phyloP scores from a whole-genome alignment of 2,888 invertebrate species.

The Diadromus collaris region DNA sequence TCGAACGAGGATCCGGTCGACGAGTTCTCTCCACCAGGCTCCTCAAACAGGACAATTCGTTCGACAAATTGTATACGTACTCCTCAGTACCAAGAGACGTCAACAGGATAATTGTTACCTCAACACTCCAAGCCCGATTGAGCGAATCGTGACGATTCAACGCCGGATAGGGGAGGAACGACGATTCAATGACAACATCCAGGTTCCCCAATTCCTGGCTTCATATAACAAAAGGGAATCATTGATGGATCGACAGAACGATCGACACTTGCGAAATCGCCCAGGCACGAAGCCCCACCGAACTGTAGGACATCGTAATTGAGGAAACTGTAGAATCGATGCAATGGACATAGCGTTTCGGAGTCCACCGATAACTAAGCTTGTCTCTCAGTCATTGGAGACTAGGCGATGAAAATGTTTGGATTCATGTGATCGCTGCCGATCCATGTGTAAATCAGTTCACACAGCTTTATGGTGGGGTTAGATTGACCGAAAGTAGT shows the following conservation, averaged over 20 bases:
- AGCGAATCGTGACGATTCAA: not conserved
- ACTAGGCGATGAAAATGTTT: too few species aligned
- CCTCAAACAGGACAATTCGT: conserved; percentile 31
- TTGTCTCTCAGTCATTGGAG: too few species aligned
- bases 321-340: not conserved
- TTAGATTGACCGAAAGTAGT: too few species aligned
- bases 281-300: not conserved
- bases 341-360: not conserved
- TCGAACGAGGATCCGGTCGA: conserved; percentile 11
- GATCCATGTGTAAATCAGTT: too few species aligned
- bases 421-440: too few species aligned
- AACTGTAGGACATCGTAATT: not conserved
- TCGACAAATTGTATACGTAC: conserved; percentile 42
- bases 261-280: not conserved
- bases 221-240: not conserved
- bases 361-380: conserved; percentile 5
- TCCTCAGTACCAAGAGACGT: not conserved
- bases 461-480: too few species aligned
- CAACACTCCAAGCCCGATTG: not conserved
- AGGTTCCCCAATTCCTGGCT: not conserved
- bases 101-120: not conserved
- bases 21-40: not conserved
- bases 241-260: not conserved
- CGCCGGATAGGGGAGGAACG: not conserved
- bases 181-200: not conserved